Base-by-base conservation (phyloP, 2,888 invertebrate species). In the Abscondita cerata region DNA sequence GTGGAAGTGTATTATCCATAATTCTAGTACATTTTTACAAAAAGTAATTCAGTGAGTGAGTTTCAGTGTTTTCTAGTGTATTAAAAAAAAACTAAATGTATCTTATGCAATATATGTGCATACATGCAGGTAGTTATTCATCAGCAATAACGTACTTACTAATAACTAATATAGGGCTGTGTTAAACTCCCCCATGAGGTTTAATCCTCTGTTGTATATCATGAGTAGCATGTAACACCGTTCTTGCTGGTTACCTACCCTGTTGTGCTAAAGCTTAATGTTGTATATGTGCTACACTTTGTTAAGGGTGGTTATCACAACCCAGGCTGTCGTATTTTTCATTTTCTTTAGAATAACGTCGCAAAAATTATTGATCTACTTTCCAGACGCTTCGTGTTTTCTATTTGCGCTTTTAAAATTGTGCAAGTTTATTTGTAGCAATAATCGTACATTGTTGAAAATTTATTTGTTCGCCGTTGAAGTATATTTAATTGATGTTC, bases 111-210 rank as follows among this genome's bases (percentile, higher is more conserved):
- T 69, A 64, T 67, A 62, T 71, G 68, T 73, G 71, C 67, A 72
- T 71, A 69, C 69, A 71, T 73, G 72, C 72, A 71, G 71, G 72
- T 70, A 73, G 69, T 72, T n/a, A 69, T 67, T 71, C 70, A 66
- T 71, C 71, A 66, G 65, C 65, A 67, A 62, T 65, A 68, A 64
- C 64, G 59, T 61, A 69, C 69, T 72, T 68, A 72, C 73, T 74
- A 75, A 74, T 74, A 74, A 75, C 73, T 73, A 74, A 73, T 74
- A 74, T 73, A 66, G 72, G 73, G 72, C 72, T 70, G 71, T 75
- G 74, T 74, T 73, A 69, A 74, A 74, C 72, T 73, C 71, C 72
- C 72, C 72, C 72, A 70, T 72, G 74, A 73, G 75, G 70, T 74
- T 75, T 73, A 74, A 73, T 73, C 72, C 73, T 69, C 68, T 72